phyloP scores from a whole-genome alignment of 2,888 invertebrate genomes.

The Cephus pygmeus region DNA sequence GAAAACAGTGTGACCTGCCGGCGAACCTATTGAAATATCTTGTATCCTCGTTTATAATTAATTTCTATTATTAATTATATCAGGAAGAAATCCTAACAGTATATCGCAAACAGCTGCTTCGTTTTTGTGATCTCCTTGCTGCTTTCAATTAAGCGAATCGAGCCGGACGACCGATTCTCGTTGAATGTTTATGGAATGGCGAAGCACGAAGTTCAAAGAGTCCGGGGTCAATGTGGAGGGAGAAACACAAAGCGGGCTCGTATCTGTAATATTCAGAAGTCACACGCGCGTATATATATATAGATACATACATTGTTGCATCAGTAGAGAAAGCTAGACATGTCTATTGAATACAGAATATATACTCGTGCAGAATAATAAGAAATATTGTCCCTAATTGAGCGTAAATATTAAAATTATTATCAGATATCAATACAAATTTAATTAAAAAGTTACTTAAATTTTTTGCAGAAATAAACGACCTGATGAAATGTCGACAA shows the following conservation, averaged over 20 bases:
- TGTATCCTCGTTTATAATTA: neutral
- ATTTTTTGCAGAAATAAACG: constrained; percentile 7
- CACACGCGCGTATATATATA: neutral
- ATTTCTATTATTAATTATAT: neutral
- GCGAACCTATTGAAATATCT: neutral
- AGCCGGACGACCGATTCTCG: neutral
- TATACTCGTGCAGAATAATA: neutral
- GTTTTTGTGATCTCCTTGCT: neutral
- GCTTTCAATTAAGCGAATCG: neutral
- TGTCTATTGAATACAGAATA: neutral
- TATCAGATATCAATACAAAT: neutral
- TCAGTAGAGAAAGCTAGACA: neutral
- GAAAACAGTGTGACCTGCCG: neutral
- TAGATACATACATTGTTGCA: no score
- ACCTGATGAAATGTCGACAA: constrained; percentile 47
- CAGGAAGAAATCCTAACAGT: neutral
- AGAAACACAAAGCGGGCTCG: neutral
- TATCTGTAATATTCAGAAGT: neutral
- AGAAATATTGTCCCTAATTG: neutral
- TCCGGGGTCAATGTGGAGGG: constrained; percentile 15
- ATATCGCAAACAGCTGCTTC: neutral
- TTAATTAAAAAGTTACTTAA: neutral
- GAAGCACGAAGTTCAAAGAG: constrained; percentile 20
- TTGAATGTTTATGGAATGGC: neutral
- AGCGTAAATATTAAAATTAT: neutral